A percentile compares a stretch with the other conserved stretches of the same genome.
phyloP scores from a whole-genome alignment of 2,888 invertebrate genomes.

The Sphinx pinastri region DNA sequence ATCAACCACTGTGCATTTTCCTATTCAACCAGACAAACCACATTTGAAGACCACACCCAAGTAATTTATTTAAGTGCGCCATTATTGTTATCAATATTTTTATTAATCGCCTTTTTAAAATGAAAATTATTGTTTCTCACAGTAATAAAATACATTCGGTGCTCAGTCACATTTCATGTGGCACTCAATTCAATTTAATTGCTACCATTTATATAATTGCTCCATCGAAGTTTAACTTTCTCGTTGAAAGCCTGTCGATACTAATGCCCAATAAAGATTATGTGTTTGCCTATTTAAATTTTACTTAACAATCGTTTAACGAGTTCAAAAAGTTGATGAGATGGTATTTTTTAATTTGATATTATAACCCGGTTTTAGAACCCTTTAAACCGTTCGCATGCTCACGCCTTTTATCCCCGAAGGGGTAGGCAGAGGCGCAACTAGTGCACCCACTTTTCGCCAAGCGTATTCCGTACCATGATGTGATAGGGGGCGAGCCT shows the following conservation, averaged over 20 bases:
- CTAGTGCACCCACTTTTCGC: no score
- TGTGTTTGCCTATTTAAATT: constrained; percentile 57
- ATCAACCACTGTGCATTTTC: neutral
- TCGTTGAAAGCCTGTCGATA: constrained; percentile 70
- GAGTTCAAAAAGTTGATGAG: constrained; percentile 55
- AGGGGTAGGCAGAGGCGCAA: no score
- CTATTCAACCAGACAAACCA: neutral
- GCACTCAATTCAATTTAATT: constrained; percentile 78
- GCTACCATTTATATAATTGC: constrained; percentile 77
- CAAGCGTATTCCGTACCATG: no score
- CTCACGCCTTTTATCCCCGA: no score
- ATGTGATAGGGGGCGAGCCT: no score
- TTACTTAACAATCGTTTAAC: constrained; percentile 60
- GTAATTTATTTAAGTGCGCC: constrained; percentile 48
- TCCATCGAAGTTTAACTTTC: constrained; percentile 72
- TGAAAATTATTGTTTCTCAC: constrained; percentile 79
- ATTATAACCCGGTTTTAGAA: constrained; percentile 22
- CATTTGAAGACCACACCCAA: constrained; percentile 4
- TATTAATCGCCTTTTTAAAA: constrained; percentile 70
- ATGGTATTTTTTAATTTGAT: constrained; percentile 32
- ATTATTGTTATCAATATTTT: constrained; percentile 59
- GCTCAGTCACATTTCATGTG: constrained; percentile 68
- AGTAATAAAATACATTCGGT: constrained; percentile 68
- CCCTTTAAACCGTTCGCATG: constrained; percentile 19
- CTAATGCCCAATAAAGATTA: constrained; percentile 74